Evolutionary conservation across 2,888 invertebrate species (phyloP).

Genomic region (Campoplex nolae): DNA sequence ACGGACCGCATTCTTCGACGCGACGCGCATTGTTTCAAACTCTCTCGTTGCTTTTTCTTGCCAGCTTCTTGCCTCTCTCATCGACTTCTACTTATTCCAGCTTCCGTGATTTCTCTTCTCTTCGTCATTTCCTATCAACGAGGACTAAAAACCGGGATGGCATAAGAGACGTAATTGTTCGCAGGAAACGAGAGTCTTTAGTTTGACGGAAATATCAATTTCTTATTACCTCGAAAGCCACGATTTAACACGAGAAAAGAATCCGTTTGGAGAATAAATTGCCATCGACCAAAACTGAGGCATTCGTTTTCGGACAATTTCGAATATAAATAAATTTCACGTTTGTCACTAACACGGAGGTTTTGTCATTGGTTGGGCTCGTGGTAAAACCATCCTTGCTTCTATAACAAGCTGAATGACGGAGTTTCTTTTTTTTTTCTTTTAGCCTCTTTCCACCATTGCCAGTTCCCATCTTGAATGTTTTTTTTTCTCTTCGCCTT

Average conservation of each 20-base stretch:
- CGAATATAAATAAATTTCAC: slow-evolving; percentile 36
- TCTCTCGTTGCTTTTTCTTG: slow-evolving; percentile 66
- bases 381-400: slow-evolving; percentile 71
- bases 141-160: neutral
- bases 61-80: slow-evolving; percentile 71
- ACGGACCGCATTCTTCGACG: slow-evolving; percentile 84
- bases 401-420: slow-evolving; percentile 75
- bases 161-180: neutral
- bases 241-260: neutral
- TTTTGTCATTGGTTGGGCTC: slow-evolving; percentile 51
- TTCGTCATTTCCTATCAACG: slow-evolving; percentile 62
- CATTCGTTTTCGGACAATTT: neutral
- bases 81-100: slow-evolving; percentile 64
- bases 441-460: slow-evolving; percentile 56
- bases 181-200: neutral
- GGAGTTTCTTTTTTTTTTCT: slow-evolving; percentile 47
- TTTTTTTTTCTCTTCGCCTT: slow-evolving; percentile 38
- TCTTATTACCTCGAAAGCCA: neutral
- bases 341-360: slow-evolving; percentile 40
- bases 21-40: slow-evolving; percentile 83
- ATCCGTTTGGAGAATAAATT: neutral
- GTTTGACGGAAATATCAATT: neutral
- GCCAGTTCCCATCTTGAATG: slow-evolving; percentile 45
- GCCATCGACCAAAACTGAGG: neutral
- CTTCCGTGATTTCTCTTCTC: slow-evolving; percentile 35